Evolutionary conservation across 2,113 vertebrate genomes (phyloP), one percentile per base, ranked within the genome.

Genomic region (Pithys albifrons): DNA sequence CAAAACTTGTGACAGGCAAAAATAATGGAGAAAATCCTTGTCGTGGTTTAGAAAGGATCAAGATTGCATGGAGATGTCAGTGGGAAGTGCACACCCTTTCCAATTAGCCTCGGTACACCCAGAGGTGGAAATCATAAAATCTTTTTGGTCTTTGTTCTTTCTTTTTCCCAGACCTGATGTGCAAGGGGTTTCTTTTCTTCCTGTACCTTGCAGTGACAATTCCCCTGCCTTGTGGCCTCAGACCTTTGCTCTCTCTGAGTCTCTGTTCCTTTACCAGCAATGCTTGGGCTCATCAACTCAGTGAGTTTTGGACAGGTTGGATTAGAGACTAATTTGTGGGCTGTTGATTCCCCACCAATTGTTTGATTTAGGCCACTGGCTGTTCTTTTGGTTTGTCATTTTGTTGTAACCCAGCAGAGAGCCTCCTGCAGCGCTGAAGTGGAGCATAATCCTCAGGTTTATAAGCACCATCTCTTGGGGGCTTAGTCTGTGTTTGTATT

Each of bases 171-270:
- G 19, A n/a, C 25, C 10, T 88, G 76, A 51, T 4, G 20, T 15
- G 24, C 24, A 43, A 70, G 19, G 14, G 9, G 1, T 37, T 74
- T 51, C 3, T 37, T 51, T 82, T 64, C 43, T 46, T n/a, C 27
- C 45, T 45, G 16, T n/a, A 5, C 41, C 28, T 71, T 65, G 29
- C 41, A n/a, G 17, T 80, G 76, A 37, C 39, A 41, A 4, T 62
- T 65, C 33, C 48, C 58, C 16, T 37, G 18, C 59, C 39, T 58
- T 0, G 1, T 0, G 1, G 48, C 69, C 46, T 59, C 69, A 66
- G 46, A 58, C 72, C 43, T 73, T 54, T 86, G 16, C 52, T 89
- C 7, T 65, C 62, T 51, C 46, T 14, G 55, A 28, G 43, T 17
- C 24, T 85, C 45, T 80, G 13, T 48, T 82, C 59, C 24, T 94